Conservation (phyloP, 92 coral and sea anemone species). For the Metridium senile region DNA sequence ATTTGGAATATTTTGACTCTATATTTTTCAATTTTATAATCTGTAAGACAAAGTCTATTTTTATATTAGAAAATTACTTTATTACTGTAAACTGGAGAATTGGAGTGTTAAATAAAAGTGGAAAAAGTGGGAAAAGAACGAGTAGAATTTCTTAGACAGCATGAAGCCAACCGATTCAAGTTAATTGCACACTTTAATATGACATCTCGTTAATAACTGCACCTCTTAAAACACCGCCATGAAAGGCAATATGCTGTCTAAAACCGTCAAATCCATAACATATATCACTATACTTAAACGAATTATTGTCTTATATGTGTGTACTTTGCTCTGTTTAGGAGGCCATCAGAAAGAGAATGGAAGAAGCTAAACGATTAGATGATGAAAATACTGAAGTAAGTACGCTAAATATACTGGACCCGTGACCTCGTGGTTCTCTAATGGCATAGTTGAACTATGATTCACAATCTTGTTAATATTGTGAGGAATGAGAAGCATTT, state of each 20-base stretch:
- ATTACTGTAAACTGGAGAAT: not conserved
- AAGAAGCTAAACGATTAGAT: slow-evolving; percentile 67
- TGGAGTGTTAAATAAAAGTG: not conserved
- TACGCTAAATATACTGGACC: not conserved
- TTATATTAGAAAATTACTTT: too few species aligned
- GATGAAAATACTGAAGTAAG: slow-evolving; percentile 66
- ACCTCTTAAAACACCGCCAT: not conserved
- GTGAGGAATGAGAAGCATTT: not conserved
- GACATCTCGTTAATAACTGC: not conserved
- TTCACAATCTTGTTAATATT: not conserved
- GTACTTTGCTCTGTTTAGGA: slow-evolving; percentile 45
- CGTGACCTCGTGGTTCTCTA: slow-evolving; percentile 15
- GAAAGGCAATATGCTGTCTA: not conserved
- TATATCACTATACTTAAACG: too few species aligned
- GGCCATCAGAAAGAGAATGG: slow-evolving; percentile 68
- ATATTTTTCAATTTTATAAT: too few species aligned
- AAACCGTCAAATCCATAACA: not conserved
- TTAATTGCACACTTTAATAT: not conserved
- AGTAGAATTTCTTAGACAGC: not conserved
- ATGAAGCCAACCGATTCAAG: not conserved
- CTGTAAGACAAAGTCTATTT: too few species aligned
- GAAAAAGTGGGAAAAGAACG: not conserved
- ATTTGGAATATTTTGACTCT: too few species aligned
- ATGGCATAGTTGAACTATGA: slow-evolving; percentile 2
- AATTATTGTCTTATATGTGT: too few species aligned